Percentiles rank a stretch among this genome's conserved stretches.
Conservation (phyloP, 2,888 invertebrate genomes). For the Xylocampa areola region DNA sequence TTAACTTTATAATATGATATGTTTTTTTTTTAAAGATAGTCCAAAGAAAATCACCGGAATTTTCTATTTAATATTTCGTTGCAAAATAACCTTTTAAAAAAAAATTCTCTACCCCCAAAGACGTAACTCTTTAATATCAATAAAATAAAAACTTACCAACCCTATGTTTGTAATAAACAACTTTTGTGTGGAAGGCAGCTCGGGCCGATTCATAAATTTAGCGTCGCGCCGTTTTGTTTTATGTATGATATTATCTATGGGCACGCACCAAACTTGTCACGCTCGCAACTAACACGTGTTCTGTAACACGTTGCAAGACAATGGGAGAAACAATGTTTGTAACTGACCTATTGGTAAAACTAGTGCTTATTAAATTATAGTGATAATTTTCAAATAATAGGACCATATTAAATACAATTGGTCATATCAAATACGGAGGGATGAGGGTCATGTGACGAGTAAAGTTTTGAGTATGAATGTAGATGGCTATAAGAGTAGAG, state of each 20-base stretch:
- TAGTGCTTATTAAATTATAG: no score
- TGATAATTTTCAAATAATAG: no score
- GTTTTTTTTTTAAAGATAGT: no score
- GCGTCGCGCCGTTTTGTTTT: slow-evolving; percentile 86
- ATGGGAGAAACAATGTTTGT: slow-evolving; percentile 20
- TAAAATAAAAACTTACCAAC: slow-evolving; percentile 76
- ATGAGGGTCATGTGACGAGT: no score
- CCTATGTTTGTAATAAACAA: slow-evolving; percentile 85
- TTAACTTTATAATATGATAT: no score
- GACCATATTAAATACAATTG: no score
- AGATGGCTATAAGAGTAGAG: no score
- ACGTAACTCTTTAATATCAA: neutral
- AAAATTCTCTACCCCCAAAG: neutral
- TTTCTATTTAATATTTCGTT: no score
- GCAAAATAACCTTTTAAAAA: neutral
- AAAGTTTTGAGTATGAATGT: no score
- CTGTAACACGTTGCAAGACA: slow-evolving; percentile 44
- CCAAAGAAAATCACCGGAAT: no score
- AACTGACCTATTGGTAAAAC: no score
- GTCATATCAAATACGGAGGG: no score
- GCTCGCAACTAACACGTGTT: slow-evolving; percentile 50
- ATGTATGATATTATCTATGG: slow-evolving; percentile 85
- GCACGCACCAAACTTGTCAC: slow-evolving; percentile 71
- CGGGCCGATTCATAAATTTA: slow-evolving; percentile 87
- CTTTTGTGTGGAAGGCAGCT: slow-evolving; percentile 88